phyloP scores from a whole-genome alignment of 2,888 invertebrate species.

The Yponomeuta sedellus region DNA sequence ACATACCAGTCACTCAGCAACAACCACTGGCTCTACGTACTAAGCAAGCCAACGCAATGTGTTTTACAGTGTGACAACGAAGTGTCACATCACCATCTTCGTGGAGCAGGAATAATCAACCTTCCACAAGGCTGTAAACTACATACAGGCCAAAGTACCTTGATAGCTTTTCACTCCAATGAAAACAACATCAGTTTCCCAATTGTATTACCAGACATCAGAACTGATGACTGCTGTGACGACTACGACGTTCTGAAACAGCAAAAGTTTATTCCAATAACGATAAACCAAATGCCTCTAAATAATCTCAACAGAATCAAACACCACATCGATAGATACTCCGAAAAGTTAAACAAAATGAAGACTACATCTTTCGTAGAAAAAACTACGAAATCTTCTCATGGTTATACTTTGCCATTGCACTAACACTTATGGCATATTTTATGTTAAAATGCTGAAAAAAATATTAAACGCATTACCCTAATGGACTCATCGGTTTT shows the following conservation, averaged over 20 bases:
- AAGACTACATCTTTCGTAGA: not conserved
- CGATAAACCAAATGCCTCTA: not conserved
- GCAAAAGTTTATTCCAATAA: not conserved
- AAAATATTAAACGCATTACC: too few relatives aligned
- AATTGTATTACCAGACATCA: not conserved
- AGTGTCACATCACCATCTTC: slow-evolving; percentile 7
- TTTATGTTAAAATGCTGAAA: not conserved
- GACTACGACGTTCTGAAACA: not conserved
- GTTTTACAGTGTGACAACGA: not conserved
- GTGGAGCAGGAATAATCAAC: slow-evolving; percentile 11
- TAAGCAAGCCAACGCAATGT: not conserved
- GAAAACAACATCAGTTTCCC: slow-evolving; percentile 4
- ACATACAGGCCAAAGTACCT: not conserved
- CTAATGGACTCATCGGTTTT: not conserved
- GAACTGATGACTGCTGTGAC: not conserved
- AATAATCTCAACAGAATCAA: not conserved
- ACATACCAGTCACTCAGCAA: slow-evolving; percentile 7
- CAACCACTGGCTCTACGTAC: slow-evolving; percentile 16
- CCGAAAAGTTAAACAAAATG: not conserved
- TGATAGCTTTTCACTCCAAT: not conserved
- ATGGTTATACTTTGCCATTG: not conserved
- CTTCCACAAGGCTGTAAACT: slow-evolving; percentile 11
- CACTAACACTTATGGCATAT: not conserved
- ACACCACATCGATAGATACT: not conserved
- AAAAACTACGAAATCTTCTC: not conserved